These are phyloP conservation scores for Silurus meridionalis DNA, from an alignment of 2,113 vertebrate genomes.

Conservation along the genomic window DNA sequence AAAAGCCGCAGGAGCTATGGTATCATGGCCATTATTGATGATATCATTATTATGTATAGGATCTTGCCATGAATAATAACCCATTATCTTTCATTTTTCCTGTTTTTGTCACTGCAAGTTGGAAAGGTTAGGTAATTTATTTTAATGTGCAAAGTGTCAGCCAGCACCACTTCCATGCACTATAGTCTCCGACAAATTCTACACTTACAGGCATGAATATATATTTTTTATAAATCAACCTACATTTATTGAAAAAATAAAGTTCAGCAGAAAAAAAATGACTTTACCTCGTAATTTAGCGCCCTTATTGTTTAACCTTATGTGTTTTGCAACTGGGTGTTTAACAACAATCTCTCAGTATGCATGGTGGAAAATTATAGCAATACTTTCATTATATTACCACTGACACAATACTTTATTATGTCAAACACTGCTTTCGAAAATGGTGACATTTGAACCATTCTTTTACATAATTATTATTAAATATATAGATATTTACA, in stretches of 20 bases:
- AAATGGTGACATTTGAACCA: not conserved
- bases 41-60: constrained; percentile 81
- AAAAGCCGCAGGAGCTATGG: constrained; percentile 73
- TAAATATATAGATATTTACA: not conserved
- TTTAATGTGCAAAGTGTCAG: constrained; percentile 82
- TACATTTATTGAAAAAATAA: constrained; percentile 67
- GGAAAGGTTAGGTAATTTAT: constrained; percentile 83
- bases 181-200: constrained; percentile 67
- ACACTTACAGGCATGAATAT: constrained; percentile 72
- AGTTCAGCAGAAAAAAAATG: constrained; percentile 69
- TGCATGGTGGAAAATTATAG: not conserved
- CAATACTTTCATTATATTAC: too few relatives aligned
- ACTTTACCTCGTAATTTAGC: constrained; percentile 66
- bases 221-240: constrained; percentile 67
- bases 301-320: constrained; percentile 43
- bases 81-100: constrained; percentile 80
- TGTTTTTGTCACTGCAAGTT: constrained; percentile 76
- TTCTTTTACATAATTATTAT: not conserved
- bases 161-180: constrained; percentile 65
- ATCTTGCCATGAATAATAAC: constrained; percentile 78
- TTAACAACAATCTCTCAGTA: constrained; percentile 4
- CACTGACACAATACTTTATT: not conserved
- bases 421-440: not conserved
- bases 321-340: not conserved
- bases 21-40: constrained; percentile 75